These are phyloP conservation scores for Dinocampus coccinellae DNA, from an alignment of 2,888 invertebrate genomes.

Conservation along the genomic window DNA sequence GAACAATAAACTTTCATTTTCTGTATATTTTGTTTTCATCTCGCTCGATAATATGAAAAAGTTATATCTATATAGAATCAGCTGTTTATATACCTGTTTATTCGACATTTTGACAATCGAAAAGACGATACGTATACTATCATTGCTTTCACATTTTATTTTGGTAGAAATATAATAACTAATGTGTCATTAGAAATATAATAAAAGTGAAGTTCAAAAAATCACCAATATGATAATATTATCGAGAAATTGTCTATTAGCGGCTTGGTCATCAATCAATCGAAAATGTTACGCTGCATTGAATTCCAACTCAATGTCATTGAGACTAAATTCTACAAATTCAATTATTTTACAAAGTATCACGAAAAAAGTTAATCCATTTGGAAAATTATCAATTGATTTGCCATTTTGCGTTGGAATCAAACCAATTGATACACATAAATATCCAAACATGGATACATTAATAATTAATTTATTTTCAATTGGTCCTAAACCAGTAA, in stretches of 20 bases:
- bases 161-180: not conserved
- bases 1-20: too few species aligned
- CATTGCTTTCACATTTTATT: not conserved
- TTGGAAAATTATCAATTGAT: conserved; percentile 47
- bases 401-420: conserved; percentile 47
- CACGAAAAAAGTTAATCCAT: conserved; percentile 43
- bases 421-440: conserved; percentile 46
- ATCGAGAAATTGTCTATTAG: not conserved
- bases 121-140: not conserved
- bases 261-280: not conserved
- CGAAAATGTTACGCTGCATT: not conserved
- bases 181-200: not conserved
- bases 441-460: conserved; percentile 49
- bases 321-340: conserved; percentile 17
- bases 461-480: conserved; percentile 42
- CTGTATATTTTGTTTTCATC: too few species aligned
- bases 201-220: not conserved
- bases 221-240: conserved; percentile 2
- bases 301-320: not conserved
- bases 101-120: too few species aligned
- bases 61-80: too few species aligned
- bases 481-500: not conserved
- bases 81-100: too few species aligned
- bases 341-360: conserved; percentile 34
- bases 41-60: too few species aligned